Percentiles rank a stretch among this genome's conserved stretches.
These are phyloP conservation scores for Pangasius djambal DNA, from an alignment of 2,797 vertebrate species.

Conservation along the genomic window DNA sequence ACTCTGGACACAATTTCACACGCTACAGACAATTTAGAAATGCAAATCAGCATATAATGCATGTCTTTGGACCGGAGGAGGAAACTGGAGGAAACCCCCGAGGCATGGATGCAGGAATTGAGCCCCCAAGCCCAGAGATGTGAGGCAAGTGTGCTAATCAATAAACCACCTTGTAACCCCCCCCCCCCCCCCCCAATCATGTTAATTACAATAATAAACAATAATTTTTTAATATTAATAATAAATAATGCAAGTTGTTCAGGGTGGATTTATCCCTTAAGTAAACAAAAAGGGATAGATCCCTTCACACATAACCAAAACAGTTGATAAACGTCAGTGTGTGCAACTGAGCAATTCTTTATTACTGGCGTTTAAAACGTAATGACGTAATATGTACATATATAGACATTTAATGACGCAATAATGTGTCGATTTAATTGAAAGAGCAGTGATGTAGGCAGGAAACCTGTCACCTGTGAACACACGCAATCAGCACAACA, in stretches of 20 bases:
- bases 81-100: too few species aligned
- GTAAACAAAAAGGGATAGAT: not conserved
- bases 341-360: not conserved
- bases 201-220: not conserved
- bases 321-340: not conserved
- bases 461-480: conserved; percentile 30
- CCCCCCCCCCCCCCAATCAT: not conserved
- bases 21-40: too few species aligned
- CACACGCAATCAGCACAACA: conserved; percentile 8
- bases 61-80: too few species aligned
- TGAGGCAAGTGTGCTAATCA: too few species aligned
- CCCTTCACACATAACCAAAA: too few species aligned
- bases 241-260: not conserved
- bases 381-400: not conserved
- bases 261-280: not conserved
- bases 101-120: too few species aligned
- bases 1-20: too few species aligned
- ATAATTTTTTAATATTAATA: too few species aligned
- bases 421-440: not conserved
- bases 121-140: too few species aligned
- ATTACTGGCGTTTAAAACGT: not conserved
- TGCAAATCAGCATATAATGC: too few species aligned
- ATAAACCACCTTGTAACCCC: too few species aligned
- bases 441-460: not conserved
- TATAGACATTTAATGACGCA: not conserved